Percentiles rank a stretch among this genome's conserved stretches.
Evolutionary conservation across 2,888 invertebrate species (phyloP).

Genomic region (Cephonodes hylas): DNA sequence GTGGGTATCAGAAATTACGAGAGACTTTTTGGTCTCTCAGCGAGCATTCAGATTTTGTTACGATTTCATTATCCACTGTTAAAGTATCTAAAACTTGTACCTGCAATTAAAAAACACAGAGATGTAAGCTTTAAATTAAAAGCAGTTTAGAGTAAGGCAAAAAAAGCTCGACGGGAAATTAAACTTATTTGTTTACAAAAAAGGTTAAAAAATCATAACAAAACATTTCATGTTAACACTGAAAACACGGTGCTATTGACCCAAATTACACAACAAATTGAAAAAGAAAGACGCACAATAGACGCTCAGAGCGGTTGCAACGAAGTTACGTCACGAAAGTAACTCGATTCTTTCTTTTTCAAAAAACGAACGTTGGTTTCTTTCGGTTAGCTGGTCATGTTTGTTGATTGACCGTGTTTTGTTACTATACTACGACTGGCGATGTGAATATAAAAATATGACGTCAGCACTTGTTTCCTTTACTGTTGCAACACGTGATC

Average conservation of each 20-base stretch:
- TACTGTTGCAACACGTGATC: too few species aligned
- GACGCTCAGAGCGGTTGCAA: conserved; percentile 13
- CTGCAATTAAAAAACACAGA: too few species aligned
- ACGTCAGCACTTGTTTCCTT: too few species aligned
- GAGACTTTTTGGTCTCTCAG: too few species aligned
- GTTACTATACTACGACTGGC: neutral
- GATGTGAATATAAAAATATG: too few species aligned
- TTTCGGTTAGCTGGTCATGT: neutral
- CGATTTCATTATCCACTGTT: too few species aligned
- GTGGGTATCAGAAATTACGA: too few species aligned
- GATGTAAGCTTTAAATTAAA: too few species aligned
- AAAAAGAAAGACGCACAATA: conserved; percentile 27
- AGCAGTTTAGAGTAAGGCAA: too few species aligned
- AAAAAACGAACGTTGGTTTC: conserved; percentile 29
- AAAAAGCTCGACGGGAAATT: neutral
- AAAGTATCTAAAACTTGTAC: too few species aligned
- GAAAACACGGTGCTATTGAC: conserved; percentile 42
- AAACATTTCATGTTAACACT: neutral
- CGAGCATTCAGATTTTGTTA: too few species aligned
- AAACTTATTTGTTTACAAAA: neutral
- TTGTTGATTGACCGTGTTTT: neutral
- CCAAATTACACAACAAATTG: conserved; percentile 41
- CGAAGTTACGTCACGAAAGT: conserved; percentile 42
- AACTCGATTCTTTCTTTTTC: conserved; percentile 26
- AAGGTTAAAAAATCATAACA: neutral